Evolutionary conservation across 2,113 vertebrate species (phyloP).

Genomic region (Alosa alosa): DNA sequence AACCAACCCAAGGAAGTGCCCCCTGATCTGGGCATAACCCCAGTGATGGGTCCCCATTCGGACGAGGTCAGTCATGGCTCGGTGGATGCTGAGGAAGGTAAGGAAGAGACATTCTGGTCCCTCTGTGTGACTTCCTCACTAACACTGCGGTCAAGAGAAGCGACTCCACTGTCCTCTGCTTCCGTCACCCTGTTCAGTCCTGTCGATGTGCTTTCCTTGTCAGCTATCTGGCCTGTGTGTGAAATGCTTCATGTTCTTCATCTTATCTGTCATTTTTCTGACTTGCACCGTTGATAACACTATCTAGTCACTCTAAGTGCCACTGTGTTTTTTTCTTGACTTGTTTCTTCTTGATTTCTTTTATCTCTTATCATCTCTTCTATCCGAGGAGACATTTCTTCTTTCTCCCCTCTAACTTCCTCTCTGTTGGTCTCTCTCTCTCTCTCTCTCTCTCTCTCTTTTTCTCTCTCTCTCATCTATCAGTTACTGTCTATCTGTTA

Average conservation of each 20-base stretch:
- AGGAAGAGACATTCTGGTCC: neutral
- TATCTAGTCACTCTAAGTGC: neutral
- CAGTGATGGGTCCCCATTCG: neutral
- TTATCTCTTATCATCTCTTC: neutral
- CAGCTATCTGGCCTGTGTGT: neutral
- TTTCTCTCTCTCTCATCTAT: neutral
- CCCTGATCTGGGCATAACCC: neutral
- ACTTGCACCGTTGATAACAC: neutral
- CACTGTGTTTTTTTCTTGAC: neutral
- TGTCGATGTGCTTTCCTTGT: neutral
- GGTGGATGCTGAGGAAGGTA: conserved; percentile 46
- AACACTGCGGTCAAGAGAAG: neutral
- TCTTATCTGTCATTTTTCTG: neutral
- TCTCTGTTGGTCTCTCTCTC: neutral
- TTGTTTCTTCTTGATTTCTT: neutral
- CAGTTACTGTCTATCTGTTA: too few relatives aligned
- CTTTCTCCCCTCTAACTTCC: conserved; percentile 31
- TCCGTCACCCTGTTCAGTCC: too few relatives aligned
- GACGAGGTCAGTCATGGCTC: conserved; percentile 43
- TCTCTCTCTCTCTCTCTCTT: neutral
- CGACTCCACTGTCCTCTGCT: neutral
- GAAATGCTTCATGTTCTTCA: neutral
- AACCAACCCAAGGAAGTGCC: neutral
- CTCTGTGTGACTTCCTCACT: neutral
- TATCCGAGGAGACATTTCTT: neutral